phyloP scores from a whole-genome alignment of 2,797 vertebrate species.

The Argentina silus region DNA sequence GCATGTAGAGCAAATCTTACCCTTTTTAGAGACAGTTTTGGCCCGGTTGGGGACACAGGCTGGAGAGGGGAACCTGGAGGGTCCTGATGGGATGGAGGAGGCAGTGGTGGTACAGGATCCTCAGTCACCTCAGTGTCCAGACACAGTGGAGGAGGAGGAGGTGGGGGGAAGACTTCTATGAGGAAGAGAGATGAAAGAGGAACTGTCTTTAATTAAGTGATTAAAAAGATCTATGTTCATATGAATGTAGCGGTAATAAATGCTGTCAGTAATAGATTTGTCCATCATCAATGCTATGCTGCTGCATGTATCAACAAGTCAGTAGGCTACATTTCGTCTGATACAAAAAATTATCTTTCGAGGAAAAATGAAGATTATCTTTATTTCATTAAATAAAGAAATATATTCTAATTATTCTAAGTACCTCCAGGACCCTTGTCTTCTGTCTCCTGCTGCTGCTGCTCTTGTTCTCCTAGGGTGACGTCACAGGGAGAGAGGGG shows the following conservation, averaged over 20 bases:
- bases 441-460: slow-evolving; percentile 19
- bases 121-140: slow-evolving; percentile 30
- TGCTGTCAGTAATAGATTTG: too few relatives aligned
- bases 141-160: slow-evolving; percentile 35
- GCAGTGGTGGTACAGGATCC: slow-evolving; percentile 49
- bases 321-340: neutral
- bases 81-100: slow-evolving; percentile 45
- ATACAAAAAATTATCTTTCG: neutral
- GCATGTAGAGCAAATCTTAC: slow-evolving; percentile 47
- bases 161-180: slow-evolving; percentile 55
- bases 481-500: neutral
- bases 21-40: slow-evolving; percentile 52
- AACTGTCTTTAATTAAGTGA: neutral
- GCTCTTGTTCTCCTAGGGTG: slow-evolving; percentile 23
- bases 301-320: too few relatives aligned
- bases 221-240: too few relatives aligned
- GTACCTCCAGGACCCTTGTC: slow-evolving; percentile 52
- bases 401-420: neutral
- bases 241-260: too few relatives aligned
- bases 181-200: slow-evolving; percentile 13
- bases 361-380: too few relatives aligned
- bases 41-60: slow-evolving; percentile 43
- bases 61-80: slow-evolving; percentile 23
- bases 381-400: too few relatives aligned
- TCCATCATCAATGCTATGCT: too few relatives aligned